Conservation (phyloP, 2,888 invertebrate species). For the Therioaphis trifolii region DNA sequence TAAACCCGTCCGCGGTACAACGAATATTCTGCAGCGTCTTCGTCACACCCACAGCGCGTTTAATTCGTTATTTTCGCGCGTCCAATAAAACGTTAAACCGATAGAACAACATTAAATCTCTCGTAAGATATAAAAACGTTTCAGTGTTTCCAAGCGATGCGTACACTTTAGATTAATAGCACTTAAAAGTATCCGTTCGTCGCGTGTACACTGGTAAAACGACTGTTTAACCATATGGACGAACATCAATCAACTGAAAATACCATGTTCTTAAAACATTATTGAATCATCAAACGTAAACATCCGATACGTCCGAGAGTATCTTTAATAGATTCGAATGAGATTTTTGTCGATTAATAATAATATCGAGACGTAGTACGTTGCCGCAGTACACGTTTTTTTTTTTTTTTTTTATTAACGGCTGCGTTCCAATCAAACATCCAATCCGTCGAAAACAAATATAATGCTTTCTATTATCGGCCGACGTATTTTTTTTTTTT, state of each 20-base stretch:
- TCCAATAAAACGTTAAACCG: not conserved
- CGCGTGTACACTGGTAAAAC: not conserved
- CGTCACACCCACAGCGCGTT: not conserved
- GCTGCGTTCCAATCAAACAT: too few relatives aligned
- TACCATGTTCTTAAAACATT: conserved; percentile 33
- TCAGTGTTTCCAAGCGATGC: conserved; percentile 11
- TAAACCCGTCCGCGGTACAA: too few relatives aligned
- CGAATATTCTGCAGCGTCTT: not conserved
- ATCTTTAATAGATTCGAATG: not conserved
- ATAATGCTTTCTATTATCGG: too few relatives aligned
- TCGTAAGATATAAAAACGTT: not conserved
- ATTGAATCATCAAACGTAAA: conserved; percentile 45
- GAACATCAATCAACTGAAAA: conserved; percentile 50
- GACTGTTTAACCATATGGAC: not conserved
- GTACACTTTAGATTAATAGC: conserved; percentile 33
- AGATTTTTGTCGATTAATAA: not conserved
- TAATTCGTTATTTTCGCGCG: not conserved
- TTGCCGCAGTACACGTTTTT: too few relatives aligned
- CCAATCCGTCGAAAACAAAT: too few relatives aligned
- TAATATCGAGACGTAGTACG: not conserved
- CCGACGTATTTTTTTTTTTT: not conserved
- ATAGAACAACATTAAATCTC: not conserved
- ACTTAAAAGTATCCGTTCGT: conserved; percentile 27
- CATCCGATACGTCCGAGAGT: not conserved
- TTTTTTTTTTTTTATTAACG: too few relatives aligned